These are phyloP conservation scores for Brachypodius melanocephalos DNA, from an alignment of 2,113 vertebrate genomes.

Conservation along the genomic window DNA sequence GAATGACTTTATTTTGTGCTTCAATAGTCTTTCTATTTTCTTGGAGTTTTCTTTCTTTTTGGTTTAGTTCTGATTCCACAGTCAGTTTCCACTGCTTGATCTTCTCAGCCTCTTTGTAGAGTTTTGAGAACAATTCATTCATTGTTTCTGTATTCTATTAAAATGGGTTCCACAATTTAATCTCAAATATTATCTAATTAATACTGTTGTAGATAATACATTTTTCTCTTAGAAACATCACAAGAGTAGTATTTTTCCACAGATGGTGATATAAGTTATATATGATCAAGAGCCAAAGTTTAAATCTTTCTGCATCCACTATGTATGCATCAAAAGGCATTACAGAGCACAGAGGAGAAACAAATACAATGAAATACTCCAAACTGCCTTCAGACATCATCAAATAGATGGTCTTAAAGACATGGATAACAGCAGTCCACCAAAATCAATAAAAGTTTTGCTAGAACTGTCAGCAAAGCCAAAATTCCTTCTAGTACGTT, in stretches of 20 bases:
- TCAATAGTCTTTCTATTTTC: slow-evolving; percentile 88
- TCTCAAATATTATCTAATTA: slow-evolving; percentile 18
- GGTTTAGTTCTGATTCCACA: slow-evolving; percentile 78
- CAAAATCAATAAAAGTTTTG: background rate
- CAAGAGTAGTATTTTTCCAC: background rate
- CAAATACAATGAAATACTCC: background rate
- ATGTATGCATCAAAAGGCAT: background rate
- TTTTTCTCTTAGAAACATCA: background rate
- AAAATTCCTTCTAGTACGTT: background rate
- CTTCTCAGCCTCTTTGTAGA: slow-evolving; percentile 92
- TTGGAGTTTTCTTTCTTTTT: slow-evolving; percentile 86
- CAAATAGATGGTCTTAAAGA: background rate
- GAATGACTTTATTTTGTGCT: slow-evolving; percentile 88
- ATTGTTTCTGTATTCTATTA: slow-evolving; percentile 74
- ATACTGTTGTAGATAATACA: background rate
- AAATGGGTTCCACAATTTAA: slow-evolving; percentile 39
- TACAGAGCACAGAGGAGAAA: background rate
- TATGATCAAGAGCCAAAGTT: background rate
- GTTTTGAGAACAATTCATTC: slow-evolving; percentile 83
- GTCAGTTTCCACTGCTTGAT: slow-evolving; percentile 88
- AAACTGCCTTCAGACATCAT: background rate
- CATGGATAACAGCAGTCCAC: background rate
- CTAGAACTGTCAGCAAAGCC: background rate
- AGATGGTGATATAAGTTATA: background rate
- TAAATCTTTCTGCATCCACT: background rate